These are phyloP conservation scores for Synergus japonicus DNA, from an alignment of 2,888 invertebrate genomes.

Conservation along the genomic window DNA sequence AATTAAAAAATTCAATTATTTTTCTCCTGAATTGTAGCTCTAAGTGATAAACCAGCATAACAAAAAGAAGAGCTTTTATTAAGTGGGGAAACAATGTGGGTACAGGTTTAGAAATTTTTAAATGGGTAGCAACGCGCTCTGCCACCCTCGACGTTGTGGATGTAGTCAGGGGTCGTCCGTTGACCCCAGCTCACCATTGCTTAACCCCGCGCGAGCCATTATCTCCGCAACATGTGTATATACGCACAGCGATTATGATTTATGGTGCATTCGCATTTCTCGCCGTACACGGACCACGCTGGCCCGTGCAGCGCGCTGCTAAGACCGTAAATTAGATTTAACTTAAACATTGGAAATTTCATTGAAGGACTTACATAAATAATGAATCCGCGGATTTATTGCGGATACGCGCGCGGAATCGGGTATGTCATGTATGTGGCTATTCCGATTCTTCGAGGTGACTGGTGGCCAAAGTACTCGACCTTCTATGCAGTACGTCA, in stretches of 20 bases:
- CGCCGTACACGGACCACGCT: conserved; percentile 45
- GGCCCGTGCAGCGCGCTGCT: conserved; percentile 43
- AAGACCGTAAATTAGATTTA: conserved; percentile 74
- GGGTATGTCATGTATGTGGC: conserved; percentile 21
- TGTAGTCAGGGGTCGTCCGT: conserved; percentile 68
- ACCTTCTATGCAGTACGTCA: conserved; percentile 24
- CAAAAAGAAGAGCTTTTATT: not conserved
- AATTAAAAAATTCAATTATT: too few relatives aligned
- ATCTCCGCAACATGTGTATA: conserved; percentile 70
- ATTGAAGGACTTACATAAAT: conserved; percentile 70
- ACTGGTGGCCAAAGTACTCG: conserved; percentile 23
- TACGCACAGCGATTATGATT: conserved; percentile 71
- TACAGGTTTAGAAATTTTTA: conserved; percentile 27
- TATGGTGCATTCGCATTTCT: conserved; percentile 64
- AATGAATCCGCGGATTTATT: conserved; percentile 63
- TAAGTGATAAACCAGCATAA: not conserved
- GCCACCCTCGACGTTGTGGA: conserved; percentile 60
- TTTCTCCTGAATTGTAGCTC: too few relatives aligned
- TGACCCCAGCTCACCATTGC: conserved; percentile 68
- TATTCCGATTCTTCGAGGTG: conserved; percentile 44
- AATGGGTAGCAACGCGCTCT: conserved; percentile 5
- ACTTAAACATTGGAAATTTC: conserved; percentile 74
- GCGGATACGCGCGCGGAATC: conserved; percentile 52
- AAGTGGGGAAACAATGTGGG: conserved; percentile 3
- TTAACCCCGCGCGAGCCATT: conserved; percentile 71